phyloP scores from a whole-genome alignment of 1,140 invertebrate species.

The Belonocnema kinseyi region DNA sequence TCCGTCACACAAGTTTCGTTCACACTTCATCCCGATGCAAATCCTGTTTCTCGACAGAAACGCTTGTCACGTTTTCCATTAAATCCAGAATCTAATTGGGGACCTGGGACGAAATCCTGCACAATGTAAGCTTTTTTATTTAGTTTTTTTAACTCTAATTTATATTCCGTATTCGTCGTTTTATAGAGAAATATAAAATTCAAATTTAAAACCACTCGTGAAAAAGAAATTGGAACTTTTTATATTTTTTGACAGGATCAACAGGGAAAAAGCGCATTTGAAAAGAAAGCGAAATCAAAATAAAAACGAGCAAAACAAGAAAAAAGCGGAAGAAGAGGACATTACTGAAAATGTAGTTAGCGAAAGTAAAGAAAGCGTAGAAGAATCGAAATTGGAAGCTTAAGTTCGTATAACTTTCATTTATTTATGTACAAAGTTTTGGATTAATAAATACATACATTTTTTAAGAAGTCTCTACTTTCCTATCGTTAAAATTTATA shows the following conservation, averaged over 20 bases:
- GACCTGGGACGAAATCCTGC: constrained; percentile 86
- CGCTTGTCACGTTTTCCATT: constrained; percentile 88
- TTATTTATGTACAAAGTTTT: not conserved
- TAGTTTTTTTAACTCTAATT: constrained; percentile 25
- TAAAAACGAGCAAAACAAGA: constrained; percentile 38
- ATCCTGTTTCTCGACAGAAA: constrained; percentile 86
- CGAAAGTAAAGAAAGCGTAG: constrained; percentile 31
- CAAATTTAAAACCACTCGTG: no score
- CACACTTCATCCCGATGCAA: constrained; percentile 82
- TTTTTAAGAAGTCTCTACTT: no score
- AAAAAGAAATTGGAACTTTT: not conserved
- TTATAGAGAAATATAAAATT: no score
- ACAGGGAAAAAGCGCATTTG: constrained; percentile 38
- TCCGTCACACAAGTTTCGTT: constrained; percentile 78
- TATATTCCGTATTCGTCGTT: not conserved
- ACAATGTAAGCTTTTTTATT: constrained; percentile 73
- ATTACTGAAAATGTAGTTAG: constrained; percentile 31
- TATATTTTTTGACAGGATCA: constrained; percentile 40
- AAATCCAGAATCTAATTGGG: constrained; percentile 92
- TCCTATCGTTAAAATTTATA: no score
- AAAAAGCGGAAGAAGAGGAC: constrained; percentile 6
- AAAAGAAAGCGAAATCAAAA: constrained; percentile 50
- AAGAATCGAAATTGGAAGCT: not conserved
- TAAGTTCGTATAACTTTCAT: not conserved
- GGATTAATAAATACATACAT: no score